A percentile compares a stretch with the other conserved stretches of the same genome.
These are phyloP conservation scores for Jaculus jaculus DNA, from an alignment of 2,113 vertebrate genomes.

Conservation along the genomic window DNA sequence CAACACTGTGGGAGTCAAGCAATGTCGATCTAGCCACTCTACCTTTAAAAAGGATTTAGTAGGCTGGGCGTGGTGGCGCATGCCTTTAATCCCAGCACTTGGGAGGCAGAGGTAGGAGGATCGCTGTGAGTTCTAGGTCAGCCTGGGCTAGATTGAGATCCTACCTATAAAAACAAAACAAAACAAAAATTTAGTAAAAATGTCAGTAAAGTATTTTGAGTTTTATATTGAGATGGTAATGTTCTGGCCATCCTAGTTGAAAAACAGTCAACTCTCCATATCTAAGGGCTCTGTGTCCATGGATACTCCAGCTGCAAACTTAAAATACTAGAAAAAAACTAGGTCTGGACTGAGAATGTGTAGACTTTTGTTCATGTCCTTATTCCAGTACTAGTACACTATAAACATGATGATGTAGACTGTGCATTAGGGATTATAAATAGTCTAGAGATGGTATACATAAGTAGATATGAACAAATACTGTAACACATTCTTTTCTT, in stretches of 20 bases:
- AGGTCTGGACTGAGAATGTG: background rate
- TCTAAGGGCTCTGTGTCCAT: background rate
- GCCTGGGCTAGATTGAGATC: too few species aligned
- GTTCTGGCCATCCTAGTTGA: conserved; percentile 16
- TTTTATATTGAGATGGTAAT: conserved; percentile 27
- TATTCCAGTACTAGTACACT: background rate
- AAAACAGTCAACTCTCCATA: background rate
- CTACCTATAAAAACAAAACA: too few species aligned
- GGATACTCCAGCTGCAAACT: background rate
- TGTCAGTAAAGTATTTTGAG: background rate
- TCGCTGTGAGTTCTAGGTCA: too few species aligned
- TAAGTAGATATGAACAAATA: background rate
- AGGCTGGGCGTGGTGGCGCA: too few species aligned
- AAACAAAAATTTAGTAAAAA: background rate
- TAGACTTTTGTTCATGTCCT: background rate
- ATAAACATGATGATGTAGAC: background rate
- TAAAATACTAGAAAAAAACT: background rate
- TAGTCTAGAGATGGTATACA: background rate
- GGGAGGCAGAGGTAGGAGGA: too few species aligned
- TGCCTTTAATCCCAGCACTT: too few species aligned
- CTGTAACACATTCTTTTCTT: background rate
- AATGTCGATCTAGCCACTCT: too few species aligned
- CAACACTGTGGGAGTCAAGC: background rate
- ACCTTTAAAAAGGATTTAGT: too few species aligned
- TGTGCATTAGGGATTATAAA: background rate